Percentiles rank a stretch among this genome's conserved stretches.
Conservation (phyloP, 35 echinoderm and acorn worm genomes). For the Apostichopus parvimensis region DNA sequence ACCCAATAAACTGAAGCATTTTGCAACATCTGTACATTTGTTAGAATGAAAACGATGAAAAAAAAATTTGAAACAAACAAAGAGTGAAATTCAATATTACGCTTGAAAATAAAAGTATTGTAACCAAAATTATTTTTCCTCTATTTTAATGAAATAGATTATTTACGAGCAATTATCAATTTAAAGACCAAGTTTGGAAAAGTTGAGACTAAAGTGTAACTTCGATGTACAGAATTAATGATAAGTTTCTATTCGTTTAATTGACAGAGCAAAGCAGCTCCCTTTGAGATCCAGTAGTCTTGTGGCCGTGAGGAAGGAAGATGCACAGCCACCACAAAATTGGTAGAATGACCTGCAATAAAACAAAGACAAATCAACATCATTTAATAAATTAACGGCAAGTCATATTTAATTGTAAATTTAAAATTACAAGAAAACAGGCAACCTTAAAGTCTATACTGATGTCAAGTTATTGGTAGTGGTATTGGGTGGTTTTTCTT, state of each 20-base stretch:
- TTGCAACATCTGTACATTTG: too few relatives aligned
- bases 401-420: too few relatives aligned
- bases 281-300: constrained; percentile 98
- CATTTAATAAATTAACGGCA: too few relatives aligned
- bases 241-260: constrained; percentile 73
- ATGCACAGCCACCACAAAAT: constrained; percentile 93
- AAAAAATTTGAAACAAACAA: too few relatives aligned
- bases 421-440: too few relatives aligned
- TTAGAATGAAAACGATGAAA: too few relatives aligned
- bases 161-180: neutral
- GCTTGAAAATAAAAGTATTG: too few relatives aligned
- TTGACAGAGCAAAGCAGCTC: constrained; percentile 83
- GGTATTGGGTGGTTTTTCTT: too few relatives aligned
- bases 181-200: neutral
- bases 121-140: neutral
- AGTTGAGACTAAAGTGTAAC: neutral
- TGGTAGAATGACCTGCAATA: constrained; percentile 89
- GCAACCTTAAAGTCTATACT: too few relatives aligned
- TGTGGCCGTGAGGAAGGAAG: constrained; percentile 79
- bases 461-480: too few relatives aligned
- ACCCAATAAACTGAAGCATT: too few relatives aligned
- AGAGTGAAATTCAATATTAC: too few relatives aligned
- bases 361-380: neutral
- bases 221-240: neutral
- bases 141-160: neutral